A percentile compares a stretch with the other conserved stretches of the same genome.
These are phyloP conservation scores for Pantala flavescens DNA, from an alignment of 1,140 invertebrate species.

Conservation along the genomic window DNA sequence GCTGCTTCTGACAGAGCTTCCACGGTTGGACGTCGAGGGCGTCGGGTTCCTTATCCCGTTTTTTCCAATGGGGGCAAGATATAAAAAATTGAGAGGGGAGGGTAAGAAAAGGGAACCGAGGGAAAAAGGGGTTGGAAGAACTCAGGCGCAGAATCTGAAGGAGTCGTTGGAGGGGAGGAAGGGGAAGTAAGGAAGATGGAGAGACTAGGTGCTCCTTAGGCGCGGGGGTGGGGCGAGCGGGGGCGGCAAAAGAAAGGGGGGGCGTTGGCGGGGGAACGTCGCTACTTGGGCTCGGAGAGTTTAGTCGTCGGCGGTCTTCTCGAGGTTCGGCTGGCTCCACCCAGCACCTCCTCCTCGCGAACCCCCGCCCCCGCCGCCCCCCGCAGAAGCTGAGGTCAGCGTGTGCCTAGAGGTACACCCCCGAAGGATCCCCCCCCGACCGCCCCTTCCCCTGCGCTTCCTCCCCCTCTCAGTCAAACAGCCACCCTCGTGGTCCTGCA, in stretches of 20 bases:
- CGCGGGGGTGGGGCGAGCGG: neutral
- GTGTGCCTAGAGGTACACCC: too few relatives aligned
- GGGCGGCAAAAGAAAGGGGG: neutral
- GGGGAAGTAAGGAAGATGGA: neutral
- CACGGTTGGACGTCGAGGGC: neutral
- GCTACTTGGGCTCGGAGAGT: neutral
- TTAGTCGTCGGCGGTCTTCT: neutral
- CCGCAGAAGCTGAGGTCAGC: neutral
- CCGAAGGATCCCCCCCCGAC: neutral
- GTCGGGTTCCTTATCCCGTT: neutral
- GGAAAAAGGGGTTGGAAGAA: neutral
- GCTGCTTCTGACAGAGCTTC: neutral
- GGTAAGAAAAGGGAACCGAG: neutral
- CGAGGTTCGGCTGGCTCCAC: neutral
- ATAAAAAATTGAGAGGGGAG: neutral
- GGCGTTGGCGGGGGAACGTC: neutral
- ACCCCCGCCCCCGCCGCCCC: neutral
- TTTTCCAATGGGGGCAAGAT: neutral
- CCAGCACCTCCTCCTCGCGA: neutral
- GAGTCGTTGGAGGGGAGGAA: neutral
- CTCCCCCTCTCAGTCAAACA: neutral
- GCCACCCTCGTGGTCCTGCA: too few relatives aligned
- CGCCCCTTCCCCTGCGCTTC: neutral
- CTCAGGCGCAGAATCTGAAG: conserved; percentile 3
- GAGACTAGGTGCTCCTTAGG: neutral